Evolutionary conservation across 2,888 invertebrate genomes (phyloP), one percentile per base, ranked within the genome.

Genomic region (Eumacrocentrus americanus): DNA sequence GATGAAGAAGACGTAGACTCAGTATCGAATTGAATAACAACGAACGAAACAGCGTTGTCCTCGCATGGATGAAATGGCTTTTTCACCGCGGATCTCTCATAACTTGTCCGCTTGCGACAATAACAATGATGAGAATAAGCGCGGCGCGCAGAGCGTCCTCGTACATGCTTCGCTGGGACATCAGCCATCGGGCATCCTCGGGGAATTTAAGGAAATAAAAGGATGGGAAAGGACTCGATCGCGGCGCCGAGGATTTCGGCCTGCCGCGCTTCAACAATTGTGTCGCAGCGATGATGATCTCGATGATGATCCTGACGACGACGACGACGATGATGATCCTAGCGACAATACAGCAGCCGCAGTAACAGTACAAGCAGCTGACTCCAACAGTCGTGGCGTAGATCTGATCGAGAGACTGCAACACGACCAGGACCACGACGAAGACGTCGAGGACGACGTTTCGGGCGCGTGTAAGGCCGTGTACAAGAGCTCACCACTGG

Each of bases 151-250:
- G 72, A 77, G 84, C 87, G 89, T 87, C 87, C 85, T 84, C 84
- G 87, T 88, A 88, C 89, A 89, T 88, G 71, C 71, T 72, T 73
- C 68, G 72, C 61, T 69, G 88, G 89, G 89, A 89, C 84, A 86
- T 88, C 87, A 89, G 87, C 89, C 89, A 89, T 89, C 88, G 87
- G 89, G 89, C 89, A 89, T 89, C 86, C 88, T 88, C 87, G 88
- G 65, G 62, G 56, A 58, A 50, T 60, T 50, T 38, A 34, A 23
- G 34, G 23, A 40, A 25, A 48, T 47, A 22, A 38, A 54, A 56
- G 59, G 66, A 65, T 53, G 58, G 34, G 58, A 35, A n/a, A n/a
- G n/a, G n/a, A n/a, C n/a, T n/a, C n/a, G 44, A 47, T 54, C 61
- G 57, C 58, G 37, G 37, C 37, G 35, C 59, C 47, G 47, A 38